Conservation (phyloP, 2,113 vertebrate species). For the Austrofundulus limnaeus region DNA sequence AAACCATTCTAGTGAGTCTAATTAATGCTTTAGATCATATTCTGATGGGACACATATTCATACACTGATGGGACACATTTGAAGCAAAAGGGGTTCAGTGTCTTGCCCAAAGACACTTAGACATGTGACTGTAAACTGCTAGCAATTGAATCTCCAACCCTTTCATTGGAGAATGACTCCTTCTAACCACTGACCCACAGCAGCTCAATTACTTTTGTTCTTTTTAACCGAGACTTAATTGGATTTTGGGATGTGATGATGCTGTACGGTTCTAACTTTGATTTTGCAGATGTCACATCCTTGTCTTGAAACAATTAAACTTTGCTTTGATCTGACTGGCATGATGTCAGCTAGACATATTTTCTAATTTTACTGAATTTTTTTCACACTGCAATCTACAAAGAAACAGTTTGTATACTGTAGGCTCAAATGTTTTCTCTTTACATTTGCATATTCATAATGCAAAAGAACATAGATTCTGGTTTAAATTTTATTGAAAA, state of each 20-base stretch:
- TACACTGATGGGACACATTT: no score
- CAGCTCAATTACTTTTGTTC: conserved; percentile 3
- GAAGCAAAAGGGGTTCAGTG: no score
- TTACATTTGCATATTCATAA: conserved; percentile 52
- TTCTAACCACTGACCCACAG: no score
- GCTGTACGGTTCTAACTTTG: conserved; percentile 25
- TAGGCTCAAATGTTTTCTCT: no score
- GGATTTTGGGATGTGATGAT: conserved; percentile 6
- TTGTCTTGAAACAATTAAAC: conserved; percentile 23
- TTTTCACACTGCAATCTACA: conserved; percentile 35
- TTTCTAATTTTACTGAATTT: conserved; percentile 31
- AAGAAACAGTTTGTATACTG: conserved; percentile 30
- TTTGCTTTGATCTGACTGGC: conserved; percentile 39
- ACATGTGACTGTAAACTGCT: no score
- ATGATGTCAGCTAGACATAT: conserved; percentile 35
- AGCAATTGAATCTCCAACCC: no score
- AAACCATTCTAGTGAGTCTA: no score
- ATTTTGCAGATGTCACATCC: conserved; percentile 35
- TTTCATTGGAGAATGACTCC: no score
- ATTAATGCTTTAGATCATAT: no score
- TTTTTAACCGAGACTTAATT: conserved; percentile 29
- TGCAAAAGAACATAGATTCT: conserved; percentile 51
- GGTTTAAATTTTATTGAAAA: conserved; percentile 44
- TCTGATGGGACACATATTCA: no score
- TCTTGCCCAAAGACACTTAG: no score